Evolutionary conservation across 2,888 invertebrate species (phyloP).

Genomic region (Tiphia femorata): DNA sequence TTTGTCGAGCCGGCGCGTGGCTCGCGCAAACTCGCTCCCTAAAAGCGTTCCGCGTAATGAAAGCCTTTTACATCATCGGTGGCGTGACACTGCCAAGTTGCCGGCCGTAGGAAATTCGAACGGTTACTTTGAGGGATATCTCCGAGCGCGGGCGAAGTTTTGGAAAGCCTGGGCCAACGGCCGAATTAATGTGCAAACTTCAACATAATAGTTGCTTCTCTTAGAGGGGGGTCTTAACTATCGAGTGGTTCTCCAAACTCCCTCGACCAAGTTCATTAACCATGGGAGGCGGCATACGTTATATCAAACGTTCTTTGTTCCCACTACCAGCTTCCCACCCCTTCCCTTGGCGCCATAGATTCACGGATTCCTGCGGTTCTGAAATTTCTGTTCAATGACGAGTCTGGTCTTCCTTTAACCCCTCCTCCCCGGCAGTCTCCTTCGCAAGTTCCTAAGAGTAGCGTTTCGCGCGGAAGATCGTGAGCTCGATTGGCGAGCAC

Average conservation of each 20-base stretch:
- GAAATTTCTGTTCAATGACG: no score
- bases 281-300: conserved; percentile 24
- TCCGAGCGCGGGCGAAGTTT: conserved; percentile 35
- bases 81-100: conserved; percentile 39
- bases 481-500: no score
- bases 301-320: conserved; percentile 30
- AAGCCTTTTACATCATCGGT: conserved; percentile 38
- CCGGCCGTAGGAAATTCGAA: conserved; percentile 40
- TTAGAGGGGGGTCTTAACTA: conserved; percentile 46
- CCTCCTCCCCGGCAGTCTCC: no score
- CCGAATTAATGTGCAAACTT: conserved; percentile 54
- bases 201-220: conserved; percentile 51
- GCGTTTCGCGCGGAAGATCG: no score
- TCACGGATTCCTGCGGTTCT: no score
- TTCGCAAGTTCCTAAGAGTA: no score
- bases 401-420: no score
- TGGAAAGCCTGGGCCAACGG: conserved; percentile 36
- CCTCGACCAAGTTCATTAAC: conserved; percentile 44
- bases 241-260: conserved; percentile 44
- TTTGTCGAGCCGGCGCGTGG: conserved; percentile 1
- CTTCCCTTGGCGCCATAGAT: no score
- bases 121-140: conserved; percentile 51
- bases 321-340: no score
- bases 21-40: conserved; percentile 13
- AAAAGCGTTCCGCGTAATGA: conserved; percentile 40